These are phyloP conservation scores for Lordiphosa stackelbergi DNA, from an alignment of 1,140 invertebrate species.

Conservation along the genomic window DNA sequence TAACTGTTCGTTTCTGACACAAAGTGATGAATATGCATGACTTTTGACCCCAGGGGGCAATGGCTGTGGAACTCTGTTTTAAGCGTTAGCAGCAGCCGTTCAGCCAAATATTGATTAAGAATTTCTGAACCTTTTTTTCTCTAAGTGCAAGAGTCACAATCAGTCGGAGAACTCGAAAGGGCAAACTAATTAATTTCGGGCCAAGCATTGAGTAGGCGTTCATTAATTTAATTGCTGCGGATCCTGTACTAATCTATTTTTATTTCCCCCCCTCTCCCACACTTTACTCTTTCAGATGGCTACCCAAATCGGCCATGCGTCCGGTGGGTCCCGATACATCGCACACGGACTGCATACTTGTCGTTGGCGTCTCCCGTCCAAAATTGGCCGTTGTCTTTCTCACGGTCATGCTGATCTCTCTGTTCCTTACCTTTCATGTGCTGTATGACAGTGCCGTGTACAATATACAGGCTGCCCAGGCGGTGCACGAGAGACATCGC, in stretches of 20 bases:
- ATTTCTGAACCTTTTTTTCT: too few species aligned
- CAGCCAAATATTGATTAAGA: too few species aligned
- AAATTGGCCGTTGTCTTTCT: conserved; percentile 88
- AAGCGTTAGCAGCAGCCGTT: too few species aligned
- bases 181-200: conserved; percentile 55
- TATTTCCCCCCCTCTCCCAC: neutral
- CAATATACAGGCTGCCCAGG: conserved; percentile 81
- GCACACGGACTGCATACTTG: conserved; percentile 84
- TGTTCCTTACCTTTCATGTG: conserved; percentile 88
- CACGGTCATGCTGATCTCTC: conserved; percentile 85
- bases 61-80: too few species aligned
- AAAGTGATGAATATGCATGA: too few species aligned
- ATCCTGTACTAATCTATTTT: conserved; percentile 29
- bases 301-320: conserved; percentile 86
- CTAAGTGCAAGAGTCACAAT: neutral
- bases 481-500: conserved; percentile 66
- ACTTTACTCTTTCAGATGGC: conserved; percentile 85
- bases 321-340: conserved; percentile 86
- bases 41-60: too few species aligned
- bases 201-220: neutral
- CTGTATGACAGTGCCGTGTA: conserved; percentile 90
- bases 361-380: conserved; percentile 86
- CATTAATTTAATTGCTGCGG: conserved; percentile 11
- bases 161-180: conserved; percentile 18
- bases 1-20: too few species aligned